Percentiles rank a stretch among this genome's conserved stretches.
Evolutionary conservation across 2,797 vertebrate genomes (phyloP).

Genomic region (Luscinia megarhynchos): DNA sequence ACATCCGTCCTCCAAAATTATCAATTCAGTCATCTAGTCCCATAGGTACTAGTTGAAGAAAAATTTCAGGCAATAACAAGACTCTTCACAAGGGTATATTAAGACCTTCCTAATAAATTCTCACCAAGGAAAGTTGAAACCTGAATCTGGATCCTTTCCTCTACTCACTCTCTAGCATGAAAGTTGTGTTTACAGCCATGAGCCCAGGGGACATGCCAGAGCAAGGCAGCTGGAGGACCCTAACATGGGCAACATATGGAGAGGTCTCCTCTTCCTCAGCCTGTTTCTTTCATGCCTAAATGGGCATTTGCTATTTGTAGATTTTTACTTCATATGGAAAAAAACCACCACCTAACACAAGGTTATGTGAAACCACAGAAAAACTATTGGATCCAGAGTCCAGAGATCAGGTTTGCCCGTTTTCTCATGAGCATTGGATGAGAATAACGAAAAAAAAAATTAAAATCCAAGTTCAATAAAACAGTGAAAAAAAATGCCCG

Average conservation of each 20-base stretch:
- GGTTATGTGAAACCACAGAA: not conserved
- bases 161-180: not conserved
- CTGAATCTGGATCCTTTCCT: not conserved
- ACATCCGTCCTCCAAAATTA: not conserved
- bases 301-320: not conserved
- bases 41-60: not conserved
- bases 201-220: not conserved
- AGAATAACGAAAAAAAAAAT: not conserved
- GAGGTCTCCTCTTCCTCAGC: not conserved
- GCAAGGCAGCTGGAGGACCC: not conserved
- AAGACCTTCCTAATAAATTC: not conserved
- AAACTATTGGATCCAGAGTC: not conserved
- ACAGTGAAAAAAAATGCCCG: not conserved
- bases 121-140: not conserved
- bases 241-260: not conserved
- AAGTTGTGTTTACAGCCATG: not conserved
- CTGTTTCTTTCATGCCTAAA: not conserved
- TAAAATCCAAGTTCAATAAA: not conserved
- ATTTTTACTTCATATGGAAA: not conserved
- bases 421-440: not conserved
- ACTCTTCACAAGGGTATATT: not conserved
- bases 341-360: not conserved
- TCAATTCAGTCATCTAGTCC: not conserved
- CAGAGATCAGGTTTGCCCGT: not conserved
- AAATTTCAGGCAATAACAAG: not conserved